Percentiles rank a stretch among this genome's conserved stretches.
phyloP scores from a whole-genome alignment of 2,797 vertebrate genomes.

The Melanotaenia boesemani region DNA sequence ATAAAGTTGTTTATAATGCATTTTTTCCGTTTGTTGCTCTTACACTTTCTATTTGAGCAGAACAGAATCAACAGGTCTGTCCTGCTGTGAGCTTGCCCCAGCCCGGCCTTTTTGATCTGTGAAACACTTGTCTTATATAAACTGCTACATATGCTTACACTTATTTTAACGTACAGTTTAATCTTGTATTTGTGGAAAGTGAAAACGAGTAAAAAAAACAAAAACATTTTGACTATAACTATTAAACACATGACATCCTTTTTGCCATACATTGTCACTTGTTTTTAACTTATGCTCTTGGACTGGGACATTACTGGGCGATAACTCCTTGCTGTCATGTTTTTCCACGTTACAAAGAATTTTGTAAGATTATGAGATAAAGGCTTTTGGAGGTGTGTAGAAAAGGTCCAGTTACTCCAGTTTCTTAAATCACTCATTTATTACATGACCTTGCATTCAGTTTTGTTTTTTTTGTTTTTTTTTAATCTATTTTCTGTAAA shows the following conservation, averaged over 20 bases:
- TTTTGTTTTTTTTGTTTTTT: slow-evolving; percentile 22
- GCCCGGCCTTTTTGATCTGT: slow-evolving; percentile 35
- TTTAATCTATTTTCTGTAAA: slow-evolving; percentile 87
- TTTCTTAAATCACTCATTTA: slow-evolving; percentile 41
- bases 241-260: slow-evolving; percentile 1
- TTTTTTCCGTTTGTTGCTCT: slow-evolving; percentile 4
- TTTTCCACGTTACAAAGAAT: slow-evolving; percentile 24
- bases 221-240: neutral
- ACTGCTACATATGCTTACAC: slow-evolving; percentile 12
- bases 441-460: slow-evolving; percentile 55
- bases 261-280: slow-evolving; percentile 9
- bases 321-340: slow-evolving; percentile 27
- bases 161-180: slow-evolving; percentile 26
- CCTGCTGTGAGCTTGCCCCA: slow-evolving; percentile 9
- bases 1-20: slow-evolving; percentile 1
- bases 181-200: slow-evolving; percentile 23
- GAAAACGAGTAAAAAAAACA: slow-evolving; percentile 7
- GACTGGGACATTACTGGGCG: slow-evolving; percentile 8
- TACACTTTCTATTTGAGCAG: neutral
- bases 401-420: slow-evolving; percentile 28
- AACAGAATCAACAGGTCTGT: slow-evolving; percentile 6
- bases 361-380: slow-evolving; percentile 26
- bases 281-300: slow-evolving; percentile 28
- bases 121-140: slow-evolving; percentile 56
- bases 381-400: slow-evolving; percentile 22